These are phyloP conservation scores for Etheostoma cragini DNA, from an alignment of 2,113 vertebrate genomes.

Conservation along the genomic window DNA sequence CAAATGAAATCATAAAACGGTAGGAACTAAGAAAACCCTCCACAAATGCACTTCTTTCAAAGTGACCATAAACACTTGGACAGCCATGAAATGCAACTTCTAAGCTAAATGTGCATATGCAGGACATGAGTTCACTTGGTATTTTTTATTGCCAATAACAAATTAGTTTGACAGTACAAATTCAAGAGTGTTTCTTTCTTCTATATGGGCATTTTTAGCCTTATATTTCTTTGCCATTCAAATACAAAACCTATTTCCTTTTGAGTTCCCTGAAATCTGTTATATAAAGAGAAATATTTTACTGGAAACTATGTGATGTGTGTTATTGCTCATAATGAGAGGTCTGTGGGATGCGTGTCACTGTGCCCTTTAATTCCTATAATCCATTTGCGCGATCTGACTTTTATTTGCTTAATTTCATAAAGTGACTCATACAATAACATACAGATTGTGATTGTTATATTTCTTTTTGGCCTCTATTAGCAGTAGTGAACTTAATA, in stretches of 20 bases:
- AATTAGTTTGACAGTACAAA: conserved; percentile 63
- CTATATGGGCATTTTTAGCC: conserved; percentile 31
- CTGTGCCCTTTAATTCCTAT: conserved; percentile 52
- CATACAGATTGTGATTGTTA: conserved; percentile 16
- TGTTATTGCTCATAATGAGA: conserved; percentile 79
- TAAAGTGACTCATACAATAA: conserved; percentile 58
- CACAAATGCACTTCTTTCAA: conserved; percentile 83
- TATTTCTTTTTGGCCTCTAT: conserved; percentile 64
- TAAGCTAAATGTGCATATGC: conserved; percentile 63
- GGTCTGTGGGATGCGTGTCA: conserved; percentile 55
- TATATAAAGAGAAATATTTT: conserved; percentile 67
- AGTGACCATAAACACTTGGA: conserved; percentile 74
- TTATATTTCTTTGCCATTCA: conserved; percentile 75
- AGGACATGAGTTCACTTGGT: conserved; percentile 56
- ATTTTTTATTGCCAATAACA: conserved; percentile 75
- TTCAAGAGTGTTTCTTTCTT: conserved; percentile 51
- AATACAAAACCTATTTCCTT: conserved; percentile 45
- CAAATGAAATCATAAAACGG: conserved; percentile 71
- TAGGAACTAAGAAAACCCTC: conserved; percentile 71
- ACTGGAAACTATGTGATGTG: conserved; percentile 67
- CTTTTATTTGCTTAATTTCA: conserved; percentile 47
- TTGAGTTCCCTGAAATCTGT: conserved; percentile 76
- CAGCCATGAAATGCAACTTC: conserved; percentile 67
- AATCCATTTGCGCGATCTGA: conserved; percentile 48
- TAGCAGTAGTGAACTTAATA: conserved; percentile 12